Percentiles rank a stretch among this genome's conserved stretches.
These are phyloP conservation scores for Pomacea canaliculata DNA, from an alignment of 2,888 invertebrate species.

Conservation along the genomic window DNA sequence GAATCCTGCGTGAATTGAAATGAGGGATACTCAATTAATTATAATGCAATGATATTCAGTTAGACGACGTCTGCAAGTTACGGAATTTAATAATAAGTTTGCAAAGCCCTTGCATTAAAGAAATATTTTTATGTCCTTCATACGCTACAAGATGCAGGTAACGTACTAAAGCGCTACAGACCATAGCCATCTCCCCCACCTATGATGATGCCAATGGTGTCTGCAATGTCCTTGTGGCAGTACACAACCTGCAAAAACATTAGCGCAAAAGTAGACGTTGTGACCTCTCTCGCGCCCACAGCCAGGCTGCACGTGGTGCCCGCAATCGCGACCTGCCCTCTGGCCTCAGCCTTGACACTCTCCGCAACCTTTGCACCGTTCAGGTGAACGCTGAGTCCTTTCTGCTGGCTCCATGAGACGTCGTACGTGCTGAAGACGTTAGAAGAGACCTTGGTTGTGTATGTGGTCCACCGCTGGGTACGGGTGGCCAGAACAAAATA, in stretches of 20 bases:
- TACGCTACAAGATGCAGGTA: no score
- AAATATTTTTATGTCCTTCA: no score
- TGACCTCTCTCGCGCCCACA: slow-evolving; percentile 18
- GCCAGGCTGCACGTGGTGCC: slow-evolving; percentile 15
- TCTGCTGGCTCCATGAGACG: slow-evolving; percentile 36
- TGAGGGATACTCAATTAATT: no score
- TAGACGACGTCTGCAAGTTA: no score
- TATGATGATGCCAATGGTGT: slow-evolving; percentile 27
- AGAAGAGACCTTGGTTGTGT: slow-evolving; percentile 26
- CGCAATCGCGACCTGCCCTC: neutral
- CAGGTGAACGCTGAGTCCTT: slow-evolving; percentile 29
- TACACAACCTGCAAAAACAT: slow-evolving; percentile 33
- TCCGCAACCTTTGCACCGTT: slow-evolving; percentile 7
- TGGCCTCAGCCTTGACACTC: slow-evolving; percentile 17
- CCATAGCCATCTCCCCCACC: slow-evolving; percentile 14
- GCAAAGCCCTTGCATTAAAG: no score
- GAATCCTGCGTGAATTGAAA: slow-evolving; percentile 23
- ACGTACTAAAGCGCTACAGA: no score
- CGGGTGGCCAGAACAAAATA: slow-evolving; percentile 39
- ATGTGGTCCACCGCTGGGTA: slow-evolving; percentile 38
- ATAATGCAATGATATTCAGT: no score
- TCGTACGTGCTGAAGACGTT: slow-evolving; percentile 24
- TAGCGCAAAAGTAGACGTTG: slow-evolving; percentile 27
- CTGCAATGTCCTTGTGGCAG: slow-evolving; percentile 29
- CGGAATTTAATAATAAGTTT: no score